Evolutionary conservation across 2,888 invertebrate genomes (phyloP).

Genomic region (Oscheius sp.): DNA sequence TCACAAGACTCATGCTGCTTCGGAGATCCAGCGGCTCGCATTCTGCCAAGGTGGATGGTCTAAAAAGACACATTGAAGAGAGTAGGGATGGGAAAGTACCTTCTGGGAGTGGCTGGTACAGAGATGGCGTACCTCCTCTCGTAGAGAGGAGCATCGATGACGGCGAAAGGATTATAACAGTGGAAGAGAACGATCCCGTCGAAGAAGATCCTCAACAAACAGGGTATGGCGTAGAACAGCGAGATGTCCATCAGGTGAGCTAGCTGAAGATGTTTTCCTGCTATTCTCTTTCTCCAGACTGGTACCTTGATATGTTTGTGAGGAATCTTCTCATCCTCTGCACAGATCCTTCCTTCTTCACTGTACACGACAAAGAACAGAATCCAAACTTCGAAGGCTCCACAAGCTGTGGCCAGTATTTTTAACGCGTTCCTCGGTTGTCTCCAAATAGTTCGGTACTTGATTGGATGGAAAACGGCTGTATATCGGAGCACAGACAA

Average conservation of each 20-base stretch:
- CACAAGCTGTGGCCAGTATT: slow-evolving; percentile 49
- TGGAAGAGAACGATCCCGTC: slow-evolving; percentile 67
- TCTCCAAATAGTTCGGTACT: slow-evolving; percentile 69
- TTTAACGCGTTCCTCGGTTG: slow-evolving; percentile 69
- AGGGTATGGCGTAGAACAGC: slow-evolving; percentile 68
- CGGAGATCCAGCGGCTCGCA: slow-evolving; percentile 33
- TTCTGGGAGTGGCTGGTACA: slow-evolving; percentile 42
- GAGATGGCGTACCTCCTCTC: slow-evolving; percentile 53
- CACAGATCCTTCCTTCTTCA: slow-evolving; percentile 44
- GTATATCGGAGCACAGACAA: slow-evolving; percentile 66
- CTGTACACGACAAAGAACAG: slow-evolving; percentile 62
- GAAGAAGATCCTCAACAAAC: slow-evolving; percentile 60
- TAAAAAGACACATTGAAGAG: neutral
- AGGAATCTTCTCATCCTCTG: slow-evolving; percentile 40
- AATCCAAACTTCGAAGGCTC: slow-evolving; percentile 63
- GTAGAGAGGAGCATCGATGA: slow-evolving; percentile 49
- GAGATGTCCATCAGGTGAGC: slow-evolving; percentile 66
- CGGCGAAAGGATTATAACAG: slow-evolving; percentile 61
- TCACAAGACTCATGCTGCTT: slow-evolving; percentile 48
- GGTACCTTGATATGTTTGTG: slow-evolving; percentile 41
- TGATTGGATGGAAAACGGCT: slow-evolving; percentile 70
- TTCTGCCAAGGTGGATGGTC: slow-evolving; percentile 33
- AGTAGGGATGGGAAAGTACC: slow-evolving; percentile 11
- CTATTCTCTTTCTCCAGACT: neutral
- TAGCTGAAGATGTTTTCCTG: slow-evolving; percentile 46